Base-by-base conservation (phyloP, 2,888 invertebrate genomes). In the Notodonta ziczac region DNA sequence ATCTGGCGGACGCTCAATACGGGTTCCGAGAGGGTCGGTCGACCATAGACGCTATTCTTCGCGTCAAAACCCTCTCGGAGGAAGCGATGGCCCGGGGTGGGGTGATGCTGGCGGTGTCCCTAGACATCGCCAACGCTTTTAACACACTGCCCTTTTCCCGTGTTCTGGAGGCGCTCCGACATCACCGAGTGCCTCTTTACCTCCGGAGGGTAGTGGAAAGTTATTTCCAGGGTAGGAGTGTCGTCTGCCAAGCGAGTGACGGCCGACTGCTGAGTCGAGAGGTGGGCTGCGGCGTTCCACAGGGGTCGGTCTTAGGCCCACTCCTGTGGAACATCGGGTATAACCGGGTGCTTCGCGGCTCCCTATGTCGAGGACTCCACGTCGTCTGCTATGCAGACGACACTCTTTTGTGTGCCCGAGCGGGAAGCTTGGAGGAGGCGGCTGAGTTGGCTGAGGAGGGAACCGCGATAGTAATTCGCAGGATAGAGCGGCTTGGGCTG, bases 91-190 rank as follows among this genome's bases (percentile, higher is more conserved):
- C 51, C 12, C 54, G 13, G 24, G 72, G 72, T 0, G 67, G 61
- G 13, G 67, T 64, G n/a, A 58, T 65, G 5, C 12, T 75, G 57
- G 73, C 69, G 16, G 63, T 73, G 5, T 69, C 68, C 0, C 13
- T 75, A 0, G 75, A 75, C 32, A 75, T 75, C 6, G 62, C 65
- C 50, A 76, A 76, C 44, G 72, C 73, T 0, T 78, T 76, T 14
- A 74, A 76, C 24, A 56, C 65, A 13, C 53, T 78, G 6, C 76
- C 76, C 50, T 73, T 69, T 63, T 12, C n/a, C 0, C 52, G 61
- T 5, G 74, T 81, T 3, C 39, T n/a, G 58, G 68, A 67, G 56
- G 73, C 72, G 0, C 63, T 81, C 0, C 9, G 40, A 0, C 65
- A 62, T 14, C 73, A 73, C 42, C 8, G 58, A 1, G 64, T 77